Conservation (phyloP, 2,888 invertebrate genomes). For the Melanostoma mellinum region DNA sequence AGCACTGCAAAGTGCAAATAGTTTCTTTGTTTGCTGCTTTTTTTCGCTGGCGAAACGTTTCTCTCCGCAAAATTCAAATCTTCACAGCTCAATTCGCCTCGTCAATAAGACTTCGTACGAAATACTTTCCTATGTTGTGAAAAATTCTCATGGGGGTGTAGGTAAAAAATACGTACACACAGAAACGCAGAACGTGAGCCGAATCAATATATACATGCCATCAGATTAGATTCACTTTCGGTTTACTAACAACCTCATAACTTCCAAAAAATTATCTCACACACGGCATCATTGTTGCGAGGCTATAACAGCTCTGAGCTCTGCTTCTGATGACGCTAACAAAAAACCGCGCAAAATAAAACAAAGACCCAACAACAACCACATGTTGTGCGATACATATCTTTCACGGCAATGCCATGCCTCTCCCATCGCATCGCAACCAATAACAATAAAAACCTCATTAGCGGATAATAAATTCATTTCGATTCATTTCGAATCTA, state of each 20-base stretch:
- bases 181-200: neutral
- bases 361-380: slow-evolving; percentile 27
- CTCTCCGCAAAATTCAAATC: too few species aligned
- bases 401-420: slow-evolving; percentile 34
- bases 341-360: slow-evolving; percentile 4
- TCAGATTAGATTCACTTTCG: slow-evolving; percentile 58
- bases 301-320: neutral
- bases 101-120: neutral
- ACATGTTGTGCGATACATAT: slow-evolving; percentile 34
- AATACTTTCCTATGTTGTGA: neutral
- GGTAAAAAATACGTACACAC: neutral
- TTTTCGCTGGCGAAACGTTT: too few species aligned
- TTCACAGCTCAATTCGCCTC: too few species aligned
- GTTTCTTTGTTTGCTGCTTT: too few species aligned
- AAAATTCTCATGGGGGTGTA: neutral
- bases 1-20: too few species aligned
- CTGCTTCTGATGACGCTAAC: slow-evolving; percentile 13
- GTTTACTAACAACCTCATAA: slow-evolving; percentile 25
- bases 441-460: slow-evolving; percentile 72
- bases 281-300: slow-evolving; percentile 43
- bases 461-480: slow-evolving; percentile 73
- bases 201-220: slow-evolving; percentile 49
- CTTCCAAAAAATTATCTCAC: slow-evolving; percentile 38
- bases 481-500: slow-evolving; percentile 69
- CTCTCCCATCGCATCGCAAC: slow-evolving; percentile 17